Base-by-base conservation (phyloP, 2,113 vertebrate genomes). In the Tylochromis polylepis region DNA sequence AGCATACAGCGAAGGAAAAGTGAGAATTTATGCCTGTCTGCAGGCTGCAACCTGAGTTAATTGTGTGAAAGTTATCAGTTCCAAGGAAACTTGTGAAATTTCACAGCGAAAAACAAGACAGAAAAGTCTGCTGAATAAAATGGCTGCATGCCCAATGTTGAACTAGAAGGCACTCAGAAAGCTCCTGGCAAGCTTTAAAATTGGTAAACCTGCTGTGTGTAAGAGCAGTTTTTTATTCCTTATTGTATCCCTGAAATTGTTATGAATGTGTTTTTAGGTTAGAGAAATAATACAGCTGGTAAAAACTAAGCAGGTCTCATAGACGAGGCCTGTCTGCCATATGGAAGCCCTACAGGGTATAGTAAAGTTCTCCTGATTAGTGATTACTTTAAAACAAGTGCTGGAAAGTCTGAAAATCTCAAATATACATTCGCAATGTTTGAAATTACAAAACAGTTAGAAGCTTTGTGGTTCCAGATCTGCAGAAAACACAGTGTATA, bases 1-100 rank as follows among this genome's bases (percentile, higher is more conserved):
- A 91, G 84, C 70, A 85, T 75, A 92, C 75, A 11, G 56, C n/a
- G 18, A 88, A 93, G 80, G 14, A 20, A 91, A 91, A 94, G 95
- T 87, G 62, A 80, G 95, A 96, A 96, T 96, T 94, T 94, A 95
- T 96, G 95, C 95, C 55, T 29, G 72, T 85, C 90, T 90, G 79
- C 81, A 83, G 80, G 83, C 93, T 62, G 56, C 85, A 27, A 93
- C 85, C 91, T 87, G 89, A 94, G 88, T 94, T 95, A 94, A 94
- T 95, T 87, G 95, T 95, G 96, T 57, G 95, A 96, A 96, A 96
- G 89, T 93, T 96, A 86, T 81, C 96, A 95, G 93, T 84, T 95
- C 91, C 89, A 55, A 78, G 43, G 72, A 57, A 87, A 95, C 91
- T 90, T 94, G 95, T 94, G 95, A 96, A 91, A 91, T 96, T 93